phyloP scores from a whole-genome alignment of 2,888 invertebrate species.

The Koerneria pararmatus region DNA sequence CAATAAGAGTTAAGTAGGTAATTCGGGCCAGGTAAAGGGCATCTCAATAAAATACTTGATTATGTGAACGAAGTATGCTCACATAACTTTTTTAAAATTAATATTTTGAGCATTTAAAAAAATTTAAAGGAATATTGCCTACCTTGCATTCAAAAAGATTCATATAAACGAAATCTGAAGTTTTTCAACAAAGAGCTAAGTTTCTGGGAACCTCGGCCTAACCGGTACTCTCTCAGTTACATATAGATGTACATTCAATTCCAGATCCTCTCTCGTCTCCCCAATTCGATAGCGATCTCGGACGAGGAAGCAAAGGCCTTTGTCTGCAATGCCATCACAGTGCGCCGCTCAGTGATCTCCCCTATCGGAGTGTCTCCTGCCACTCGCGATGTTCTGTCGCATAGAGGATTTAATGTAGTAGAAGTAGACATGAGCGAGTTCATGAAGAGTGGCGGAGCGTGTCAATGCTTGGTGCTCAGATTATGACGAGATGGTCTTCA shows the following conservation, averaged over 20 bases:
- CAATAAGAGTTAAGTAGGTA: no score
- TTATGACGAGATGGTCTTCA: conserved; percentile 34
- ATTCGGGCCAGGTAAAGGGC: no score
- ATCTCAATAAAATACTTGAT: no score
- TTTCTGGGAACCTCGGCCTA: background rate
- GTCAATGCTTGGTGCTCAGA: conserved; percentile 58
- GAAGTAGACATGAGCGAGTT: conserved; percentile 59
- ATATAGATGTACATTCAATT: conserved; percentile 1
- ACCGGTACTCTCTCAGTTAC: background rate
- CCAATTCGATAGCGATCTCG: conserved; percentile 53
- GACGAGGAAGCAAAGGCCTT: conserved; percentile 54
- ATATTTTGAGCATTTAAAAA: no score
- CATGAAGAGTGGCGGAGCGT: conserved; percentile 59
- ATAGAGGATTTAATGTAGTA: conserved; percentile 46
- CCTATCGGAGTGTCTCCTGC: conserved; percentile 46
- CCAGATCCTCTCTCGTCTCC: conserved; percentile 50
- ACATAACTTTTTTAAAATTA: no score
- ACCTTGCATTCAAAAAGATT: no score
- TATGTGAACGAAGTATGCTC: no score
- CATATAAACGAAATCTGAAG: no score
- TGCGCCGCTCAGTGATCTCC: conserved; percentile 53
- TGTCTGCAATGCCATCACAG: conserved; percentile 57
- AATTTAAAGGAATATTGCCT: no score
- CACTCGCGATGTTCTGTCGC: conserved; percentile 36
- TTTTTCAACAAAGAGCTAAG: conserved; percentile 7